Evolutionary conservation across 2,797 vertebrate genomes (phyloP).

Genomic region (Erpetoichthys calabaricus): DNA sequence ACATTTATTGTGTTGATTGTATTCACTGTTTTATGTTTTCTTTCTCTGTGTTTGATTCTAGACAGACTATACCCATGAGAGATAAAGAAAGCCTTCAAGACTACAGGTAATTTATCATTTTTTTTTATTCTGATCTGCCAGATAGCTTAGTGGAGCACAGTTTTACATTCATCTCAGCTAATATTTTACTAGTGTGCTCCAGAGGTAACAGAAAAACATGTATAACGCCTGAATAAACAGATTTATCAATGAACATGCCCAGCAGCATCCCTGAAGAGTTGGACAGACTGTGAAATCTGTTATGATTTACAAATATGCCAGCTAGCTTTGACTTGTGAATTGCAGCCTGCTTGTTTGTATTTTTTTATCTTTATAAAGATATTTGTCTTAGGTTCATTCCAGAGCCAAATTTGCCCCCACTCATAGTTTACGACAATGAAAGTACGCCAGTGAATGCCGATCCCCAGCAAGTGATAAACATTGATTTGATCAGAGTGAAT

Average conservation of each 20-base stretch:
- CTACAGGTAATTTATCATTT: constrained; percentile 63
- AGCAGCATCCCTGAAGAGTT: no score
- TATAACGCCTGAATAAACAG: no score
- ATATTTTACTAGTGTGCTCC: no score
- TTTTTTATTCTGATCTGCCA: neutral
- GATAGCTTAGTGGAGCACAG: neutral
- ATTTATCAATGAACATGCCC: no score
- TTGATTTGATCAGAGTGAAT: constrained; percentile 56
- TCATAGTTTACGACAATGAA: constrained; percentile 65
- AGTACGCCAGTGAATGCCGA: constrained; percentile 47
- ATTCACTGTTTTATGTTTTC: constrained; percentile 17
- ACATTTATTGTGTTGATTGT: no score
- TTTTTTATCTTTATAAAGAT: neutral
- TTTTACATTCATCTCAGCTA: neutral
- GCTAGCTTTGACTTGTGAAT: no score
- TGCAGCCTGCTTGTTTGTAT: no score
- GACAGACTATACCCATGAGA: constrained; percentile 78
- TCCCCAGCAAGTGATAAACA: constrained; percentile 60
- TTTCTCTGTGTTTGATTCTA: constrained; percentile 27
- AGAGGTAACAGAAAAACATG: no score
- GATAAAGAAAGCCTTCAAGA: constrained; percentile 96
- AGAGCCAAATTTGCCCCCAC: constrained; percentile 89
- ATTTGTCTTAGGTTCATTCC: constrained; percentile 75
- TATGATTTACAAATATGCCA: no score
- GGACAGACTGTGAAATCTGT: no score